A percentile compares a stretch with the other conserved stretches of the same genome.
Conservation (phyloP, 2,113 vertebrate species). For the Crotalus viridis region DNA sequence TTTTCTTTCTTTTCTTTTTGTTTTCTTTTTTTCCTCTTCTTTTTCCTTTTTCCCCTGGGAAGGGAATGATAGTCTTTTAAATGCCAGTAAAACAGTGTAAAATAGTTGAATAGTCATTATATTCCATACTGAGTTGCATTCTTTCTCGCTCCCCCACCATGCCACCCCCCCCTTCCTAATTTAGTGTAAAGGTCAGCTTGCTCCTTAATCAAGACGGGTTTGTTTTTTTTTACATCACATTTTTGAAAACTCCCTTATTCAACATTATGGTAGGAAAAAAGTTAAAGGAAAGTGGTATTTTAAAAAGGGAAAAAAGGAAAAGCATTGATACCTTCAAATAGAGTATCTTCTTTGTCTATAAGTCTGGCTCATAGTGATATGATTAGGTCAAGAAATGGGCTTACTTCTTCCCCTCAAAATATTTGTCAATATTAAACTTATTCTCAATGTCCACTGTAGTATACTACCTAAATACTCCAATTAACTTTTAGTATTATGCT, state of each 20-base stretch:
- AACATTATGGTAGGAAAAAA: slow-evolving; percentile 37
- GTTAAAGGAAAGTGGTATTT: slow-evolving; percentile 43
- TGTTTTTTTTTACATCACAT: slow-evolving; percentile 35
- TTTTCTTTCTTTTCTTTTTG: neutral
- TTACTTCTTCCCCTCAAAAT: slow-evolving; percentile 44
- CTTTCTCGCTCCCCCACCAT: neutral
- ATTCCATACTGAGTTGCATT: slow-evolving; percentile 52
- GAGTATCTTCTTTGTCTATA: slow-evolving; percentile 25
- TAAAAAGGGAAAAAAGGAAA: slow-evolving; percentile 23
- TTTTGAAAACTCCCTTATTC: slow-evolving; percentile 50
- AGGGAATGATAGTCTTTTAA: slow-evolving; percentile 59
- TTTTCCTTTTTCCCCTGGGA: neutral
- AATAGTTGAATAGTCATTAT: slow-evolving; percentile 70
- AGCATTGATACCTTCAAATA: slow-evolving; percentile 37
- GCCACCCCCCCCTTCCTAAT: neutral
- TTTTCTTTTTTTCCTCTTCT: neutral
- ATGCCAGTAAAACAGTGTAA: slow-evolving; percentile 79
- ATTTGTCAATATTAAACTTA: slow-evolving; percentile 24
- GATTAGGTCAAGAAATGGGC: slow-evolving; percentile 16
- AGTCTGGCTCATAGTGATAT: slow-evolving; percentile 38
- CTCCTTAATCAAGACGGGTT: slow-evolving; percentile 35
- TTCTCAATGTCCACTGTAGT: slow-evolving; percentile 28
- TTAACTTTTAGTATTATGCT: slow-evolving; percentile 72
- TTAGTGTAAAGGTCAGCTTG: slow-evolving; percentile 21
- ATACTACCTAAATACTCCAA: slow-evolving; percentile 69